Evolutionary conservation across 1,140 invertebrate genomes (phyloP).

Genomic region (Copidosoma floridanum): DNA sequence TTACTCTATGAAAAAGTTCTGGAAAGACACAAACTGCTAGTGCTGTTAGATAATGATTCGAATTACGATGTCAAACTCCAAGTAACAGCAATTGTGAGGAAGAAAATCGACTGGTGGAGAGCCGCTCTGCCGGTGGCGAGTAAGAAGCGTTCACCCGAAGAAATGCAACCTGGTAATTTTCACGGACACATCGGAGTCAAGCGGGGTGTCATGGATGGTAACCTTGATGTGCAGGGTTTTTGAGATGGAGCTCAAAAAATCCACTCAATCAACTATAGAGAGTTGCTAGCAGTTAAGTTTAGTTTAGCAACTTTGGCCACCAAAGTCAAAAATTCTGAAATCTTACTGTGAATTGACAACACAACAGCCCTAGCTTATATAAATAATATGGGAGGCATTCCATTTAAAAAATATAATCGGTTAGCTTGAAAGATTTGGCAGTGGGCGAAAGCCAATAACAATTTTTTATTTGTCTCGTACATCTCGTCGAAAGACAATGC

Average conservation of each 20-base stretch:
- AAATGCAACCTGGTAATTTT: constrained; percentile 6
- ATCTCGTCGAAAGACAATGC: neutral
- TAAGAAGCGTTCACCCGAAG: constrained; percentile 5
- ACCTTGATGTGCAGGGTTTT: constrained; percentile 7
- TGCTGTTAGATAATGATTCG: neutral
- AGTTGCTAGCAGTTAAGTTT: constrained; percentile 11
- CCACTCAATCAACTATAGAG: constrained; percentile 28
- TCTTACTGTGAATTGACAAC: neutral
- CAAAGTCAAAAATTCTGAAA: neutral
- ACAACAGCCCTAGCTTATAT: neutral
- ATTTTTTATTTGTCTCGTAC: neutral
- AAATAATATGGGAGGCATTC: too few species aligned
- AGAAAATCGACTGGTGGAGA: constrained; percentile 26
- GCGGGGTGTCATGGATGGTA: constrained; percentile 10
- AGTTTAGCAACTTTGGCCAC: neutral
- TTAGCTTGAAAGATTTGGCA: neutral
- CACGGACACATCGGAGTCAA: constrained; percentile 21
- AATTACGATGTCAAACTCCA: constrained; percentile 17
- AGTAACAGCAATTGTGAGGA: constrained; percentile 5
- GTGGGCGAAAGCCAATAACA: neutral
- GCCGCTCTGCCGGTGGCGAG: neutral
- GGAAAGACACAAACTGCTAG: neutral
- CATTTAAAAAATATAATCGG: neutral
- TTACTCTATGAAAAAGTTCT: neutral
- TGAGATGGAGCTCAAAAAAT: neutral